Evolutionary conservation across 2,888 invertebrate genomes (phyloP).

Genomic region (Hecatera dysodea): DNA sequence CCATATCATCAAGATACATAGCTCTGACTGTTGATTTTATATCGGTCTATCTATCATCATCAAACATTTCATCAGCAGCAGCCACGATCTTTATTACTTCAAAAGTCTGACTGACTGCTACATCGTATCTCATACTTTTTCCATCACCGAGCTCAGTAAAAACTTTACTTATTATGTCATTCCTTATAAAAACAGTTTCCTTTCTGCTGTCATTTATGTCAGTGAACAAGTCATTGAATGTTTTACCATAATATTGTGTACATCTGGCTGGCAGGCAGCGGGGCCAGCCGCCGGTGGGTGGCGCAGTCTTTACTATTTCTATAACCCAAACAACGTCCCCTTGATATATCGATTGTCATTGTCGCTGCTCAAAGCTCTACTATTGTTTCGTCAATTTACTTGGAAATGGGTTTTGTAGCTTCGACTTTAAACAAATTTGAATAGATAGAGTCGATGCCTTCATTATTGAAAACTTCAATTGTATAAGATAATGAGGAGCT

Average conservation of each 20-base stretch:
- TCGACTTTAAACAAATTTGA: background rate
- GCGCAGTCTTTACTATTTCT: constrained; percentile 73
- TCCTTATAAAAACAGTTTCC: constrained; percentile 54
- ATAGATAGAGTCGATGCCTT: background rate
- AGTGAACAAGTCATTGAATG: constrained; percentile 59
- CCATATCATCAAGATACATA: background rate
- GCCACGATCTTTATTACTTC: constrained; percentile 13
- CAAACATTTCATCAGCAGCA: constrained; percentile 3
- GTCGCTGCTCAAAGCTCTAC: constrained; percentile 62
- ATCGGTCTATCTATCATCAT: background rate
- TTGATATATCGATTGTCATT: constrained; percentile 80
- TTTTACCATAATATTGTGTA: constrained; percentile 59
- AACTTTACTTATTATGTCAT: constrained; percentile 54
- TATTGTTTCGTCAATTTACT: constrained; percentile 46
- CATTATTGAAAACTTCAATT: constrained; percentile 13
- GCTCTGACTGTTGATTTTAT: background rate
- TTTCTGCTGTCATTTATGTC: constrained; percentile 60
- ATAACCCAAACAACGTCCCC: constrained; percentile 75
- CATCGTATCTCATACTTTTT: constrained; percentile 34
- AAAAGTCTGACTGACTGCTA: constrained; percentile 21
- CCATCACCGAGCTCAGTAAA: constrained; percentile 26
- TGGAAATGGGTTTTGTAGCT: constrained; percentile 2
- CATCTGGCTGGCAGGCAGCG: constrained; percentile 64
- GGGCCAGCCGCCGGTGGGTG: constrained; percentile 74
- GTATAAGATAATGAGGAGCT: background rate